Base-by-base conservation (phyloP, 2,888 invertebrate genomes). In the Galerucella calmariensis region DNA sequence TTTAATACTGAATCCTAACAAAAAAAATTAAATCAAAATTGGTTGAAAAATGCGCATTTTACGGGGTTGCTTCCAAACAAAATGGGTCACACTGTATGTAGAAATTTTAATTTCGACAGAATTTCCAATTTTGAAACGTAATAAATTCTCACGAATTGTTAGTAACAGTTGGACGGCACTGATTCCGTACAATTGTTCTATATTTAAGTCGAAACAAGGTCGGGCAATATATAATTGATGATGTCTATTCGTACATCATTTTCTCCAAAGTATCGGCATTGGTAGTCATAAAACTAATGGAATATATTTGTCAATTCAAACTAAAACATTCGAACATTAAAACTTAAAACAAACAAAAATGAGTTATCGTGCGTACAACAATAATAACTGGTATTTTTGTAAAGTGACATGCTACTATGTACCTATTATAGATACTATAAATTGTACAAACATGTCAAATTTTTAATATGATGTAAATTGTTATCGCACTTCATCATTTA, bases 281-380 rank as follows among this genome's bases (percentile, higher is more conserved):
- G 66, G 27, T 46, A 24, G 72, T 66, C 73, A 76, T 76, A 78
- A 75, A 75, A 69, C 73, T 79, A 79, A 79, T 79, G 79, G 79
- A 79, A 79, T 75, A 79, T 75, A 76, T 77, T 75, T 79, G 79
- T 79, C 79, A 67, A 65, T 46, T 67, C 61, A 59, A 69, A 77
- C 74, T 70, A 70, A 69, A 63, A 70, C 69, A 62, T 62, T 35
- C 12, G 10, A 62, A 62, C 62, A 51, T 20, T 1, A 44, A 69
- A 67, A 41, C 44, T 20, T 53, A 41, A 58, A 41, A n/a, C n/a
- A 48, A 35, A 67, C 62, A 74, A 74, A 70, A 69, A 67, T 63
- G 62, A 69, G 41, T 69, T 69, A 69, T 69, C 35, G 11, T 53
- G 53, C 69, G 10, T 69, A 48, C 44, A 14, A 51, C 11, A 24